phyloP scores from a whole-genome alignment of 2,888 invertebrate genomes.

The Ceramica pisi region DNA sequence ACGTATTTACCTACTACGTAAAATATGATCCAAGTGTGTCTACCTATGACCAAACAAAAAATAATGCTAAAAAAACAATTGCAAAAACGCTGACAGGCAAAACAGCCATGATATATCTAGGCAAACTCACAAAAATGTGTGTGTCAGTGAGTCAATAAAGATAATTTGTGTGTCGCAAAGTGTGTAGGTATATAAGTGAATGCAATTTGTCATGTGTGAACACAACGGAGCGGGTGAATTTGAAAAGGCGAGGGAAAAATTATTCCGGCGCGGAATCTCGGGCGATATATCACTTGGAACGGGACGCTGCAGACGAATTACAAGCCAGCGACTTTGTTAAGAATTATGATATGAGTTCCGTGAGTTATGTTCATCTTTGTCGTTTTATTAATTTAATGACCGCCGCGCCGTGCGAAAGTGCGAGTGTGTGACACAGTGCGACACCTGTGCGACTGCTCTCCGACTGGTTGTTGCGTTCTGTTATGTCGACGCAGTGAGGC shows the following conservation, averaged over 20 bases:
- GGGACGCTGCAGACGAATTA: slow-evolving; percentile 57
- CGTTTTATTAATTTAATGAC: slow-evolving; percentile 57
- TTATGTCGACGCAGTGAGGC: not conserved
- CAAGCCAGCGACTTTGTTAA: slow-evolving; percentile 56
- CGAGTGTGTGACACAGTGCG: not conserved
- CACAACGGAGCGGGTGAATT: slow-evolving; percentile 46
- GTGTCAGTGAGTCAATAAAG: slow-evolving; percentile 63
- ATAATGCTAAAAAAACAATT: not conserved
- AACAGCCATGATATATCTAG: slow-evolving; percentile 22
- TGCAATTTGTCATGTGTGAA: slow-evolving; percentile 61
- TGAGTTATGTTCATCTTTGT: slow-evolving; percentile 60
- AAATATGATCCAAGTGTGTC: not conserved
- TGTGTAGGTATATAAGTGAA: slow-evolving; percentile 56
- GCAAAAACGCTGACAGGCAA: slow-evolving; percentile 19
- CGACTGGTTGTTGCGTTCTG: not conserved
- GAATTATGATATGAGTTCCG: slow-evolving; percentile 57
- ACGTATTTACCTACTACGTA: no score
- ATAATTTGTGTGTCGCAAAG: slow-evolving; percentile 58
- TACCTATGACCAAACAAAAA: not conserved
- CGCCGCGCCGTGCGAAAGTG: slow-evolving; percentile 7
- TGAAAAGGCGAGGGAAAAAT: slow-evolving; percentile 60
- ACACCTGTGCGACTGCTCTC: not conserved
- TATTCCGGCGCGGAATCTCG: slow-evolving; percentile 49
- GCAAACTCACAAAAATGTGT: slow-evolving; percentile 43
- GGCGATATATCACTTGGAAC: slow-evolving; percentile 48